phyloP scores from a whole-genome alignment of 2,888 invertebrate genomes.

The Ferrisia virgata region DNA sequence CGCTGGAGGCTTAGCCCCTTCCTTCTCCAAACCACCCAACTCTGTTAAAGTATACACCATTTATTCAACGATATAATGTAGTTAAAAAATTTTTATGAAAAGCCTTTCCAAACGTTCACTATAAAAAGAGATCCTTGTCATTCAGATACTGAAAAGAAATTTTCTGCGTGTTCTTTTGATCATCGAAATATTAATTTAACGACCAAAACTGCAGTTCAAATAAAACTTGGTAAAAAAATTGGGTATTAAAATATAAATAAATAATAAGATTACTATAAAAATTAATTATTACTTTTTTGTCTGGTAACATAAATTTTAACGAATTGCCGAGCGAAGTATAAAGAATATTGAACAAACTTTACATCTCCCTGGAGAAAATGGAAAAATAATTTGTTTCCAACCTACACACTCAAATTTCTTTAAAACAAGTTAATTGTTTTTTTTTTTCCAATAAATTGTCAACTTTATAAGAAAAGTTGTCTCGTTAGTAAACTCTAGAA shows the following conservation, averaged over 20 bases:
- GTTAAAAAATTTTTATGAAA: too few relatives aligned
- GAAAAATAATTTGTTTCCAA: background rate
- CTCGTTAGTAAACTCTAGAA: background rate
- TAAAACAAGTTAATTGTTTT: background rate
- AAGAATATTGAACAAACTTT: background rate
- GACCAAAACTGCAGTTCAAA: too few relatives aligned
- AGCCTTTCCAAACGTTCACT: too few relatives aligned
- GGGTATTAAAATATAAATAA: too few relatives aligned
- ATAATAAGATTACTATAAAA: background rate
- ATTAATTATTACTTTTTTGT: background rate
- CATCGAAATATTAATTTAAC: too few relatives aligned
- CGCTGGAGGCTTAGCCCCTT: too few relatives aligned
- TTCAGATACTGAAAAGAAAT: too few relatives aligned
- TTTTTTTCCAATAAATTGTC: background rate
- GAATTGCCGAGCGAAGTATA: background rate
- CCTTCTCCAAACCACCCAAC: too few relatives aligned
- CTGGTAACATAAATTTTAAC: background rate
- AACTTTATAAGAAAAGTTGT: background rate
- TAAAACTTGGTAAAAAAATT: background rate
- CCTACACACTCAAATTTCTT: background rate
- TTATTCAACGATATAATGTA: too few relatives aligned
- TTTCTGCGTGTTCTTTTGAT: too few relatives aligned
- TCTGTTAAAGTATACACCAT: too few relatives aligned
- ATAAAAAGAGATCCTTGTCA: too few relatives aligned
- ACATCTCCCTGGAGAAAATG: background rate